Conservation (phyloP, 2,888 invertebrate species). For the Lasioglossum figueresi region DNA sequence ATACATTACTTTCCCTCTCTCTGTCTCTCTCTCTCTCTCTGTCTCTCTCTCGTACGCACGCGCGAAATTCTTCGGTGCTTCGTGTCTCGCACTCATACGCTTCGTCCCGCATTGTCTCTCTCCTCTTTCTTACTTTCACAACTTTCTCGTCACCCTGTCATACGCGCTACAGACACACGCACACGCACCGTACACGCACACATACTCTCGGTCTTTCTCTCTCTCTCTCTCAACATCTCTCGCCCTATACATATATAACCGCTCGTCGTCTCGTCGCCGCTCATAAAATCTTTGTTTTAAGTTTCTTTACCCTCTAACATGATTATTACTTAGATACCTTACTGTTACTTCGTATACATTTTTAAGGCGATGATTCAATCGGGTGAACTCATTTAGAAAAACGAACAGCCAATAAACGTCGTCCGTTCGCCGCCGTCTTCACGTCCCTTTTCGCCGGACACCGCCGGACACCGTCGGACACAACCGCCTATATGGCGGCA, state of each 20-base stretch:
- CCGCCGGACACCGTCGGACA: slow-evolving; percentile 4
- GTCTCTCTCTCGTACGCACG: slow-evolving; percentile 21
- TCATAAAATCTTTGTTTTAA: slow-evolving; percentile 83
- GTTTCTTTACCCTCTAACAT: slow-evolving; percentile 80
- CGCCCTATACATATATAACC: slow-evolving; percentile 50
- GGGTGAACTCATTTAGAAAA: slow-evolving; percentile 83
- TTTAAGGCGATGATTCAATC: slow-evolving; percentile 85
- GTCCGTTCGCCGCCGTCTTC: slow-evolving; percentile 64
- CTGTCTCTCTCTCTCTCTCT: slow-evolving; percentile 50
- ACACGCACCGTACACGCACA: neutral
- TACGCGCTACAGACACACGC: neutral
- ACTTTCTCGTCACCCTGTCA: slow-evolving; percentile 4
- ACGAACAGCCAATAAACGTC: slow-evolving; percentile 82
- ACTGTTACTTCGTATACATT: slow-evolving; percentile 84
- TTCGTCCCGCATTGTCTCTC: neutral
- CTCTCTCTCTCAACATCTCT: neutral
- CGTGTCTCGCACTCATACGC: slow-evolving; percentile 60
- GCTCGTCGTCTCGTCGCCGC: slow-evolving; percentile 69
- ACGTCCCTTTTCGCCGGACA: slow-evolving; percentile 33
- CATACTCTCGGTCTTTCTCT: neutral
- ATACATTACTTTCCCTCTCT: slow-evolving; percentile 74
- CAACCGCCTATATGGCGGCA: neutral
- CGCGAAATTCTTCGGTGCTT: slow-evolving; percentile 8
- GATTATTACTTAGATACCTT: slow-evolving; percentile 84
- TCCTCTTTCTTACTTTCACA: neutral